A percentile compares a stretch with the other conserved stretches of the same genome.
These are phyloP conservation scores for Chelon labrosus DNA, from an alignment of 2,797 vertebrate species.

Conservation along the genomic window DNA sequence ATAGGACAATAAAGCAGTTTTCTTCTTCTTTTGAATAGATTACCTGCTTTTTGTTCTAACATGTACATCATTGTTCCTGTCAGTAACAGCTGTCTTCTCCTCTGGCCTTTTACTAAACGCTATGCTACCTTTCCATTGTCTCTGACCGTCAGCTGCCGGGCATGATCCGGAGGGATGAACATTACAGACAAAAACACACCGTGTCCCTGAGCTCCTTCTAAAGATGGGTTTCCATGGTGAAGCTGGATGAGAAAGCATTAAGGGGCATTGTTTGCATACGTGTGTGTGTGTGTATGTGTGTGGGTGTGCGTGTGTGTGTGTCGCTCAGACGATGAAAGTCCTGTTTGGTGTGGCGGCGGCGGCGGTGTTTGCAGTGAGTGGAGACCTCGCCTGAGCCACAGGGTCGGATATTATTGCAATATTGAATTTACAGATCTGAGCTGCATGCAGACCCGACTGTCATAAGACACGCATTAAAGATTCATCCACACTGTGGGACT, in stretches of 20 bases:
- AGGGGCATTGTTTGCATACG: slow-evolving; percentile 40
- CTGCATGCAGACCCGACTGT: slow-evolving; percentile 34
- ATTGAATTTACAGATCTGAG: slow-evolving; percentile 62
- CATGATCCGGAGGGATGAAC: slow-evolving; percentile 33
- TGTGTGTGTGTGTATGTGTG: neutral
- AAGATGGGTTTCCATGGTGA: slow-evolving; percentile 79
- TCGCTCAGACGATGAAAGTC: slow-evolving; percentile 14
- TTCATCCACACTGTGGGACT: slow-evolving; percentile 52
- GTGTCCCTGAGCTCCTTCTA: slow-evolving; percentile 36
- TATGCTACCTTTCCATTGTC: slow-evolving; percentile 29
- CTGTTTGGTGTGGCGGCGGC: slow-evolving; percentile 16
- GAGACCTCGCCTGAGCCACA: slow-evolving; percentile 36
- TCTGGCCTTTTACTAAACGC: slow-evolving; percentile 26
- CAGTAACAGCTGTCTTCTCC: neutral
- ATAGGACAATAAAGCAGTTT: too few species aligned
- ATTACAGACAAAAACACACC: slow-evolving; percentile 36
- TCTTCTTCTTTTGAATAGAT: too few species aligned
- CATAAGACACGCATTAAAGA: slow-evolving; percentile 69
- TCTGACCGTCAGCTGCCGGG: slow-evolving; percentile 33
- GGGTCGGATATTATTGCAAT: slow-evolving; percentile 52
- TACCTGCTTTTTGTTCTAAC: neutral
- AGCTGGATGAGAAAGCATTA: slow-evolving; percentile 41
- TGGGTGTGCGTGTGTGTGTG: neutral
- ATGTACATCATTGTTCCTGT: neutral
- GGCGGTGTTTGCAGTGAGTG: slow-evolving; percentile 16